These are phyloP conservation scores for Planococcus citri DNA, from an alignment of 1,140 invertebrate genomes.

Conservation along the genomic window DNA sequence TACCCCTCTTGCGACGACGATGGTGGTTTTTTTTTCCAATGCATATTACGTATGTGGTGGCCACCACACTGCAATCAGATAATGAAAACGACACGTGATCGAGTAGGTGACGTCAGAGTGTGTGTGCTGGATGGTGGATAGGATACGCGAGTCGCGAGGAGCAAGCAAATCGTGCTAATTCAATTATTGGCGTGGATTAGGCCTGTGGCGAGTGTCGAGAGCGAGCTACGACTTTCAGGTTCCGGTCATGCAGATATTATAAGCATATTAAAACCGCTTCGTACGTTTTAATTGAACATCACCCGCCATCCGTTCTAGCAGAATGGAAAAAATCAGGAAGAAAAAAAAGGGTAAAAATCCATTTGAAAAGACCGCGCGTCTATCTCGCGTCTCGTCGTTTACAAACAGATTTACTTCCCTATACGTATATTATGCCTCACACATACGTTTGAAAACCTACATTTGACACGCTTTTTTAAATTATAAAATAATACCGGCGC, in stretches of 20 bases:
- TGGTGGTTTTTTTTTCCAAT: neutral
- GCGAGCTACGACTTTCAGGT: neutral
- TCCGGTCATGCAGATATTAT: neutral
- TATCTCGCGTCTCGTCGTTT: too few species aligned
- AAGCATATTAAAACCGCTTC: slow-evolving; percentile 3
- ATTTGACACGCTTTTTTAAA: too few species aligned
- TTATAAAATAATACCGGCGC: too few species aligned
- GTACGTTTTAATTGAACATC: neutral
- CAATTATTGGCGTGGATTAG: slow-evolving; percentile 2
- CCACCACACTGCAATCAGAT: neutral
- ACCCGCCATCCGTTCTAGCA: neutral
- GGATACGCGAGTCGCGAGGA: too few species aligned
- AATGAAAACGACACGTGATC: neutral
- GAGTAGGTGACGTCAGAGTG: neutral
- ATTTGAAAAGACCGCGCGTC: neutral
- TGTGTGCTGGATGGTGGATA: too few species aligned
- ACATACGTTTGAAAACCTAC: too few species aligned
- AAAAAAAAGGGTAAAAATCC: slow-evolving; percentile 2
- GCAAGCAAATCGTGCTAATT: neutral
- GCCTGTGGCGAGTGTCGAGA: neutral
- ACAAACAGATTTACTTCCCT: too few species aligned
- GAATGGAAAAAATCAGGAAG: too few species aligned
- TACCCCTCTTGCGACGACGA: too few species aligned
- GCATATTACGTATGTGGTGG: too few species aligned
- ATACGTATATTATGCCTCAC: too few species aligned